Conservation (phyloP, 2,797 vertebrate species). For the Buceros bicornis region DNA sequence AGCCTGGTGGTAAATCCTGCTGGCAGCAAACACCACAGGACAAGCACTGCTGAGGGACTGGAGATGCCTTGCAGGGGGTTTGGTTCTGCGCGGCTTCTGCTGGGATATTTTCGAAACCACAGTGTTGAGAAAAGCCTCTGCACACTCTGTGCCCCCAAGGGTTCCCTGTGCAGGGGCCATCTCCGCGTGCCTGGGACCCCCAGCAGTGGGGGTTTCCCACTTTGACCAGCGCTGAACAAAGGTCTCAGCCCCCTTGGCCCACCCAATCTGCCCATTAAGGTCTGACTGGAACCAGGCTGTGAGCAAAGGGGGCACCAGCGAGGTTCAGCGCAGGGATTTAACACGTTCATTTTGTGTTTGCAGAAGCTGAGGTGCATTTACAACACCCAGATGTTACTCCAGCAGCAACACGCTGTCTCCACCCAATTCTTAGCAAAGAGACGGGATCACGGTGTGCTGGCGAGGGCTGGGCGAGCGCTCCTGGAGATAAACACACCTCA, state of each 20-base stretch:
- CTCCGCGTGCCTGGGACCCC: neutral
- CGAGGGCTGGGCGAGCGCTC: neutral
- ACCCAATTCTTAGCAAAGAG: neutral
- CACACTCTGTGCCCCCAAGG: accelerated
- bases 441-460: neutral
- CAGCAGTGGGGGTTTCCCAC: neutral
- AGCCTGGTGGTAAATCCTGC: neutral
- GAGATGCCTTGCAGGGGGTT: neutral
- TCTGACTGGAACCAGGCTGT: neutral
- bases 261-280: neutral
- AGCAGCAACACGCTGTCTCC: neutral
- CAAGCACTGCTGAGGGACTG: accelerated
- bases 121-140: neutral
- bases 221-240: neutral
- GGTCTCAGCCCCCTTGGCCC: neutral
- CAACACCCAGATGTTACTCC: neutral
- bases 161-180: accelerated
- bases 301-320: neutral
- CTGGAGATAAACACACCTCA: neutral
- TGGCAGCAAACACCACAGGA: accelerated
- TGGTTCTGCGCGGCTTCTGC: neutral
- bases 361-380: neutral
- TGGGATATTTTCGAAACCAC: accelerated
- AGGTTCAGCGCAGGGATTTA: neutral
- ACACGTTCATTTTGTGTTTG: neutral